Evolutionary conservation across 1,140 invertebrate species (phyloP), one percentile per base, ranked within the genome.

Genomic region (Apis dorsata): DNA sequence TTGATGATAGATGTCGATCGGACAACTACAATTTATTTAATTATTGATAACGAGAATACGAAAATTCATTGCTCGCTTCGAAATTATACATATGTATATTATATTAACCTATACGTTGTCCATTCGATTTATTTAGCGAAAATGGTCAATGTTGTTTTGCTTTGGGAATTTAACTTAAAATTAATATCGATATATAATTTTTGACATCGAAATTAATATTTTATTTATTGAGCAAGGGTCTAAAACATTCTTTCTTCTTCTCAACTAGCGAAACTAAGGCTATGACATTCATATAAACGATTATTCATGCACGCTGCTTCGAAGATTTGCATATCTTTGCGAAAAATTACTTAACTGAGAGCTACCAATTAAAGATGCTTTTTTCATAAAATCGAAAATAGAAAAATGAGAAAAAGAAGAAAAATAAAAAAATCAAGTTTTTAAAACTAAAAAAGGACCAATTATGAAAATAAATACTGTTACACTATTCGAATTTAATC

Each of bases 221-320:
- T 88, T 88, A 85, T 85, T 90, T 88, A 88, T 91, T 91, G 90
- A 91, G 88, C 91, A 91, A 91, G 89, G 90, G 78, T 90, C 87
- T 91, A 91, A 87, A 88, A 91, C 89, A 88, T 87, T 84, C 84
- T 88, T 89, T 89, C 82, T 81, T 89, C 76, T 76, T 83, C 83
- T 88, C 66, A 90, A 84, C 90, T 91, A 91, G 90, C 89, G 86
- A 86, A 85, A 89, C 90, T 91, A 91, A 87, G 84, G 81, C 88
- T 91, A 91, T 86, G 87, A 88, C 84, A 85, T 87, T 79, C 88
- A 90, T 81, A 75, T 89, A 86, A 91, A 89, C 77, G 63, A 77
- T 84, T 84, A 81, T 75, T 57, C 65, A 55, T 78, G 60, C 84
- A 77, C 82, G 87, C 85, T 86, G 88, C 83, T 86, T 90, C 88